Base-by-base conservation (phyloP, 2,888 invertebrate genomes). In the Meiosimyza decipiens region DNA sequence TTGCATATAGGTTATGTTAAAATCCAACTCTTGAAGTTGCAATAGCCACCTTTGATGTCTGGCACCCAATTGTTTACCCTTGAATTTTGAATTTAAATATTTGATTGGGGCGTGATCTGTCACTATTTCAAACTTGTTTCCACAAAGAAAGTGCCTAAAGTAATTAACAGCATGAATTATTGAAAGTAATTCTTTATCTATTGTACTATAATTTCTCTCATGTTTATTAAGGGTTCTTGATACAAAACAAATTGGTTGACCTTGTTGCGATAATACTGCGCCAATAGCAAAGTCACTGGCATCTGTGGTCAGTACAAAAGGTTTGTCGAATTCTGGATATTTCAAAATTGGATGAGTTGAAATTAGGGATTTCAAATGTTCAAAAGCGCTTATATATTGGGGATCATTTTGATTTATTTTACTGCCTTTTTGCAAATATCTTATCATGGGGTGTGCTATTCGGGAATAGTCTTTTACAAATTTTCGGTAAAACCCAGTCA, bases 211-310 rank as follows among this genome's bases (percentile, higher is more conserved):
- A 28, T 28, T 28, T 1, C 28, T 47, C 47, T 77, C 75, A 51
- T 77, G 75, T 2, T 75, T 69, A 22, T 75, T 77, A n/a, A 76
- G 72, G 12, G 76, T 75, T 50, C 76, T 71, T 49, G 74, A 74
- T 3, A 75, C 77, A 68, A 59, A 76, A 49, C 73, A 71, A 50
- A 77, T 54, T 16, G 74, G 76, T 28, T 75, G 71, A 55, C 60
- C 51, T 11, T 71, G 60, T 22, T 22, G 22, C 22, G 22, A 22
- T 22, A 22, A 2, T 2, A 22, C 75, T 7, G 76, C 77, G 18
- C 76, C 78, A 54, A 77, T 50, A n/a, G 73, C 76, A 71, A 65
- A 67, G n/a, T 74, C 72, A 28, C 73, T 73, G 11, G 74, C 75
- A 65, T 77, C 75, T n/a, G 76, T 76, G 18, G 69, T 73, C 49